These are phyloP conservation scores for Melieria crassipennis DNA, from an alignment of 2,888 invertebrate genomes.

Conservation along the genomic window DNA sequence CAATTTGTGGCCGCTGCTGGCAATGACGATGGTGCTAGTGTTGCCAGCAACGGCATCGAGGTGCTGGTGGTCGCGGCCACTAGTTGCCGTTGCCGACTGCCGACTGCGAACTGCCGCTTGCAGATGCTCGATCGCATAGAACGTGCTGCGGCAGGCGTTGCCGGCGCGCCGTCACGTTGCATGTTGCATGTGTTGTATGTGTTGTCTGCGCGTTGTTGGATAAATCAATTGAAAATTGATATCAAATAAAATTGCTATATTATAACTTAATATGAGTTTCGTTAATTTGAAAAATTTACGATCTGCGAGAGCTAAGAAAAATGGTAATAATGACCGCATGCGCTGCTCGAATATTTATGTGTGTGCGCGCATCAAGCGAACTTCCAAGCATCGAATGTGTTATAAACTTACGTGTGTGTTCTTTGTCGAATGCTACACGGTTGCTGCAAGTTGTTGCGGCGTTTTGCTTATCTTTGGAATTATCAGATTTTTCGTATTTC, in stretches of 20 bases:
- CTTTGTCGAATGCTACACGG: too few species aligned
- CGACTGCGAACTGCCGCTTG: conserved; percentile 23
- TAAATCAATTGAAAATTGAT: conserved; percentile 43
- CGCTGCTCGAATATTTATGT: too few species aligned
- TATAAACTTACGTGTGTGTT: too few species aligned
- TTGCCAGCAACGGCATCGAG: conserved; percentile 5
- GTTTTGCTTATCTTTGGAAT: too few species aligned
- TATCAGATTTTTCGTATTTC: too few species aligned
- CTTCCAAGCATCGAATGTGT: too few species aligned
- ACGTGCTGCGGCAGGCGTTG: background rate
- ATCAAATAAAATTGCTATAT: conserved; percentile 40
- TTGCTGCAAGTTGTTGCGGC: too few species aligned
- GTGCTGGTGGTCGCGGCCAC: conserved; percentile 18
- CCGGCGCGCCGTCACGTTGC: background rate
- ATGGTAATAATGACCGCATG: background rate
- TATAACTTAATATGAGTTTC: conserved; percentile 39
- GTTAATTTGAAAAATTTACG: conserved; percentile 33
- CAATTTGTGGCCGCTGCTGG: conserved; percentile 18
- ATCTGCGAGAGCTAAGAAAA: conserved; percentile 22
- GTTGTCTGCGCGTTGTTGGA: conserved; percentile 1
- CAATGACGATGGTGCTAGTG: conserved; percentile 10
- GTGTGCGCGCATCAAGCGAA: too few species aligned
- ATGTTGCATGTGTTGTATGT: background rate
- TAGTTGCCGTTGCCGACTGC: conserved; percentile 29
- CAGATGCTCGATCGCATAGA: background rate